Conservation (phyloP, 92 coral and sea anemone genomes). For the Umimayanthus kanabou region DNA sequence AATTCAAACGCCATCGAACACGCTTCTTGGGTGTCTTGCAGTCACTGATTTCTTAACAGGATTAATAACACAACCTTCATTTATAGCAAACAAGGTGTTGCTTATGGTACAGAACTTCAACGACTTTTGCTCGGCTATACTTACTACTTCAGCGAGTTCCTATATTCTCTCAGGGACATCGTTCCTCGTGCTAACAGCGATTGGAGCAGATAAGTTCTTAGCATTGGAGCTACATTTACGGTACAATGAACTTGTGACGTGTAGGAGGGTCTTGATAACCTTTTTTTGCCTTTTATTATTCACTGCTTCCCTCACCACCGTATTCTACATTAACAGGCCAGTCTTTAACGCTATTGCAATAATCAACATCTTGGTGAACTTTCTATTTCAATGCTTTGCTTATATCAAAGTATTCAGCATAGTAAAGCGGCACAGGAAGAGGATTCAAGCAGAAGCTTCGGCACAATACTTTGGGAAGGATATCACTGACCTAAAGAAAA, state of each 20-base stretch:
- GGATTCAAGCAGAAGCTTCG: constrained; percentile 6
- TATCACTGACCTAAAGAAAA: background rate
- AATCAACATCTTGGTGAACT: constrained; percentile 20
- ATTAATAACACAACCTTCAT: constrained; percentile 25
- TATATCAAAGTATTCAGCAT: constrained; percentile 23
- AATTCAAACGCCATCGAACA: constrained; percentile 18
- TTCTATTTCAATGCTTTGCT: constrained; percentile 15
- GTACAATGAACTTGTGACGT: constrained; percentile 31
- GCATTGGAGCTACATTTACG: constrained; percentile 29
- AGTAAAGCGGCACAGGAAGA: constrained; percentile 3
- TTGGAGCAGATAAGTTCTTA: constrained; percentile 8
- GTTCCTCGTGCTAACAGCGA: constrained; percentile 24
- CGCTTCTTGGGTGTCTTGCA: constrained; percentile 25
- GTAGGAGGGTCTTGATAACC: background rate
- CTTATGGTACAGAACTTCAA: constrained; percentile 15
- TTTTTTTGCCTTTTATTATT: constrained; percentile 2
- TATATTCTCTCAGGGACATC: constrained; percentile 38
- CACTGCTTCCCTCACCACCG: constrained; percentile 12
- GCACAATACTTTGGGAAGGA: background rate
- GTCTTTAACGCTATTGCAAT: constrained; percentile 32
- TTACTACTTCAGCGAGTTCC: constrained; percentile 32
- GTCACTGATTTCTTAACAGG: constrained; percentile 35
- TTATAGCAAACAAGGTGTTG: constrained; percentile 22
- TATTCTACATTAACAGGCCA: constrained; percentile 25
- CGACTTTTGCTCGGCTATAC: constrained; percentile 15